Percentiles rank a stretch among this genome's conserved stretches.
phyloP scores from a whole-genome alignment of 2,113 vertebrate genomes.

The Pluvialis apricaria region DNA sequence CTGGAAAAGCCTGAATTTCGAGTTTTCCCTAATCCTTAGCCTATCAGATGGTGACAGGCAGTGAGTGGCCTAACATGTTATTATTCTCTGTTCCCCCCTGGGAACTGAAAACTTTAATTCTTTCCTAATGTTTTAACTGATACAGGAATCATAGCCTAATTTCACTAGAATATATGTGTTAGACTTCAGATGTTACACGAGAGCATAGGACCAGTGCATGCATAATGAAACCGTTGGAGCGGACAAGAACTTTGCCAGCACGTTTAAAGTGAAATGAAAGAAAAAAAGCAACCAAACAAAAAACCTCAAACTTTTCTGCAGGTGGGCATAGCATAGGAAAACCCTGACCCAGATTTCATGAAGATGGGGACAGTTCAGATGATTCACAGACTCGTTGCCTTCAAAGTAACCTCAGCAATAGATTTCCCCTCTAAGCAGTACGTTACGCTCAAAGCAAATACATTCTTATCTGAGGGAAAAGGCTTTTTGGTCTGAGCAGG shows the following conservation, averaged over 20 bases:
- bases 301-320: background rate
- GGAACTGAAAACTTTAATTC: background rate
- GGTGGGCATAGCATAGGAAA: background rate
- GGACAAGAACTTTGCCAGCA: background rate
- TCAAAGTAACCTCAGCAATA: background rate
- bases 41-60: background rate
- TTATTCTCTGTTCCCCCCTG: background rate
- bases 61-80: background rate
- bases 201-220: background rate
- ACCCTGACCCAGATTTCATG: fast-evolving
- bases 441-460: background rate
- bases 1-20: background rate
- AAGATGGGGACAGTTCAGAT: background rate
- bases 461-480: background rate
- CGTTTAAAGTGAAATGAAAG: background rate
- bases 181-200: background rate
- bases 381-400: background rate
- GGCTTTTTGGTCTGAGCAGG: background rate
- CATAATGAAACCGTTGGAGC: background rate
- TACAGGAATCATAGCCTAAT: background rate
- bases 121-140: background rate
- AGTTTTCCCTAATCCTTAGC: background rate
- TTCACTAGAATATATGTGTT: background rate
- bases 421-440: background rate
- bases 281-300: background rate